Evolutionary conservation across 2,113 vertebrate species (phyloP).

Genomic region (Hiodon tergisus): DNA sequence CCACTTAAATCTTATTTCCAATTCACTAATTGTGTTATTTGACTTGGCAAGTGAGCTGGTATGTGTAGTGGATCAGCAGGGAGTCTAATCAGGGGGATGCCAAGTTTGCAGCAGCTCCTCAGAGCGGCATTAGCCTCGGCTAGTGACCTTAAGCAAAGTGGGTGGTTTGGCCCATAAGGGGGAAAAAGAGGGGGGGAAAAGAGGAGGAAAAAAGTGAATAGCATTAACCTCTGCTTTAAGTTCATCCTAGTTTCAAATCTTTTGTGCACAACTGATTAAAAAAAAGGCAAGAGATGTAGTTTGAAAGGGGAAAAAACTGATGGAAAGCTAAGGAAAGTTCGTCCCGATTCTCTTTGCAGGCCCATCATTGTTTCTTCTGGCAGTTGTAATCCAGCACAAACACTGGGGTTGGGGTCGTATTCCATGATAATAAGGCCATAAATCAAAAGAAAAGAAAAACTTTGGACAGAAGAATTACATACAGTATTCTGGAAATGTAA

Average conservation of each 20-base stretch:
- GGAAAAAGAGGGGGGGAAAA: slow-evolving; percentile 17
- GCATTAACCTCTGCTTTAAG: slow-evolving; percentile 84
- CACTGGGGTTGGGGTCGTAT: too few species aligned
- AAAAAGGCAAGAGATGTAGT: slow-evolving; percentile 43
- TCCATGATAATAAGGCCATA: too few species aligned
- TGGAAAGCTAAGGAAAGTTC: background rate
- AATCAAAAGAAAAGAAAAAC: too few species aligned
- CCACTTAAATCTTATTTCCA: slow-evolving; percentile 93
- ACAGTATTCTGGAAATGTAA: slow-evolving; percentile 7
- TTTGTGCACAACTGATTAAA: slow-evolving; percentile 54
- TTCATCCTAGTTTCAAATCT: slow-evolving; percentile 76
- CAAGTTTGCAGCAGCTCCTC: slow-evolving; percentile 80
- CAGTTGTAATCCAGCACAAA: background rate
- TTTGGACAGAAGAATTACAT: background rate
- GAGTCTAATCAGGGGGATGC: slow-evolving; percentile 83
- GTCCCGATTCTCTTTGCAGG: background rate
- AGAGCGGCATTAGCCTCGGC: slow-evolving; percentile 79
- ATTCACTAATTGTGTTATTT: slow-evolving; percentile 97
- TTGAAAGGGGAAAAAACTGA: background rate
- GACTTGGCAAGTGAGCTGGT: slow-evolving; percentile 88
- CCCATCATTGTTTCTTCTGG: slow-evolving; percentile 1
- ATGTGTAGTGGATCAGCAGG: slow-evolving; percentile 83
- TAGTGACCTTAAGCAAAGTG: slow-evolving; percentile 88
- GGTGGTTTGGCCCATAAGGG: slow-evolving; percentile 74
- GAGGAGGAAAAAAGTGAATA: slow-evolving; percentile 69